A percentile compares a stretch with the other conserved stretches of the same genome.
Evolutionary conservation across 2,797 vertebrate genomes (phyloP).

Genomic region (Argyrosomus regius): DNA sequence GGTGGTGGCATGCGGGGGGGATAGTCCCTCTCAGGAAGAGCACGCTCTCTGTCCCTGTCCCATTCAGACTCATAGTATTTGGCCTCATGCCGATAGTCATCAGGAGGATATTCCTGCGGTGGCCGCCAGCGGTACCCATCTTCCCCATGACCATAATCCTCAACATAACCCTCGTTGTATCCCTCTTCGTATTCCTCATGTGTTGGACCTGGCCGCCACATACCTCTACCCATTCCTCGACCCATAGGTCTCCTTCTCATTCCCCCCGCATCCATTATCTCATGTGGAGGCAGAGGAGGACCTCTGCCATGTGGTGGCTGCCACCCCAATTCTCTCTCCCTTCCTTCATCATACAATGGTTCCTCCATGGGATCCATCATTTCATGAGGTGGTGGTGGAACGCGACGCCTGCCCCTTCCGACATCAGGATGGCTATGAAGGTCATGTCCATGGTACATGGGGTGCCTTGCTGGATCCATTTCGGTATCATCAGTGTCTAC

Average conservation of each 20-base stretch:
- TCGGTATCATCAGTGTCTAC: conserved; percentile 73
- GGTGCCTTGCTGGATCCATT: conserved; percentile 67
- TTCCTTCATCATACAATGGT: conserved; percentile 71
- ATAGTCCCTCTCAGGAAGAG: conserved; percentile 77
- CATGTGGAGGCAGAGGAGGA: conserved; percentile 85
- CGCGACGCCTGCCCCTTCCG: conserved; percentile 81
- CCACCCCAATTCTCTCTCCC: conserved; percentile 78
- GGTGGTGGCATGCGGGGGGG: conserved; percentile 84
- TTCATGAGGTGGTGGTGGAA: conserved; percentile 85
- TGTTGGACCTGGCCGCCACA: conserved; percentile 77
- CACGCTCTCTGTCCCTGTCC: conserved; percentile 88
- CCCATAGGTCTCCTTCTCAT: conserved; percentile 78
- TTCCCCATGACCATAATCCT: conserved; percentile 80
- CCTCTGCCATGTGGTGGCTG: conserved; percentile 80
- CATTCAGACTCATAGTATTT: conserved; percentile 85
- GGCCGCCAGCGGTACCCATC: conserved; percentile 86
- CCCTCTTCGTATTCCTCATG: conserved; percentile 84
- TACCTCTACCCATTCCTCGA: conserved; percentile 76
- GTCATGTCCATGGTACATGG: conserved; percentile 74
- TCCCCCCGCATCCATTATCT: conserved; percentile 76
- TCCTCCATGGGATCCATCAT: conserved; percentile 70
- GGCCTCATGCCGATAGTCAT: conserved; percentile 83
- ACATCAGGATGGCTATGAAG: conserved; percentile 78
- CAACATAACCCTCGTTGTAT: conserved; percentile 73
- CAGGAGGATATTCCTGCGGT: conserved; percentile 83